Conservation (phyloP, 2,113 vertebrate species). For the Anarrhichthys ocellatus region DNA sequence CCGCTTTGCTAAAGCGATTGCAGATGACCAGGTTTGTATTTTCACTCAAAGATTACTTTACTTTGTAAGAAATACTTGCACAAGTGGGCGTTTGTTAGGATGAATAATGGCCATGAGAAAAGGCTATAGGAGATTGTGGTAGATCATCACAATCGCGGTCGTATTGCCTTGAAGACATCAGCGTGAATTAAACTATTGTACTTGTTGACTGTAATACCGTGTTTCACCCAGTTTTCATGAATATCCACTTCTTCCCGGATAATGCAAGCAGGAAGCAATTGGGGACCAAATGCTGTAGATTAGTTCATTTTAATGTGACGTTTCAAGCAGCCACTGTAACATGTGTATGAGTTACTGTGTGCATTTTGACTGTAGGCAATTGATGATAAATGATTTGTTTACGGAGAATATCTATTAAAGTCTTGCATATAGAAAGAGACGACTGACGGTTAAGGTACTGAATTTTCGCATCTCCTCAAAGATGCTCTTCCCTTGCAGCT, state of each 20-base stretch:
- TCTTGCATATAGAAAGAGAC: background rate
- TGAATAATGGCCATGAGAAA: conserved; percentile 3
- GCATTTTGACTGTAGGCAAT: background rate
- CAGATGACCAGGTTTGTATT: conserved; percentile 93
- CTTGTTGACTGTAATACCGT: background rate
- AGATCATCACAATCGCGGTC: background rate
- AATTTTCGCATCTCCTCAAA: background rate
- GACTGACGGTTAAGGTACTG: background rate
- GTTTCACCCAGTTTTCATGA: background rate
- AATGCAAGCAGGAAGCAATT: background rate
- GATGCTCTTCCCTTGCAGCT: background rate
- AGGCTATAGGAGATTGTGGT: conserved; percentile 6
- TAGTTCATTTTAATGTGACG: background rate
- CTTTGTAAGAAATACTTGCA: background rate
- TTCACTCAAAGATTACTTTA: background rate
- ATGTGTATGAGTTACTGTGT: background rate
- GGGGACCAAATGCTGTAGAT: background rate
- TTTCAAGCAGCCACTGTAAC: background rate
- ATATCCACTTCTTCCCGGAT: background rate
- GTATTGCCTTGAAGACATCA: background rate
- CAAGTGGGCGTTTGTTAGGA: background rate
- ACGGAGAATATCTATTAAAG: background rate
- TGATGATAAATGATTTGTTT: background rate
- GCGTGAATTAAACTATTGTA: conserved; percentile 20
- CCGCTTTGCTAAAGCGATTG: conserved; percentile 97